Evolutionary conservation across 1,140 invertebrate genomes (phyloP).

Genomic region (Drosophila melanica): DNA sequence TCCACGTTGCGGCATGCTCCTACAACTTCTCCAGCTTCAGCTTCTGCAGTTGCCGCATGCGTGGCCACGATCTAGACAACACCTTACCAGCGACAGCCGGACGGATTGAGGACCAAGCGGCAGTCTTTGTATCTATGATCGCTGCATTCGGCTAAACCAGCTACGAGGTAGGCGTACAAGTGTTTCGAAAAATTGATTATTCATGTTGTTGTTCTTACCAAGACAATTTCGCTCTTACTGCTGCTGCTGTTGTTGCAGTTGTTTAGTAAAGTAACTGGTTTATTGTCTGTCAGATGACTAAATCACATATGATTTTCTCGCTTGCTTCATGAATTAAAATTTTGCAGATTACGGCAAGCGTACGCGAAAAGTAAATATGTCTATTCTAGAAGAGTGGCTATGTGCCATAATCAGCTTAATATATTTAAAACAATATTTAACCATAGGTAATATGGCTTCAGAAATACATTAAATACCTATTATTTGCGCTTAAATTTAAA

Average conservation of each 20-base stretch:
- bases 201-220: constrained; percentile 70
- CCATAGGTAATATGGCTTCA: no score
- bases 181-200: constrained; percentile 82
- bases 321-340: no score
- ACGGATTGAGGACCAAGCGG: constrained; percentile 26
- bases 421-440: no score
- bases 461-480: no score
- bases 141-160: constrained; percentile 9
- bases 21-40: constrained; percentile 15
- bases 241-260: constrained; percentile 18
- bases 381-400: not conserved
- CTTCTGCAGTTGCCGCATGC: constrained; percentile 61
- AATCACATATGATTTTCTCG: no score
- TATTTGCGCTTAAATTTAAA: no score
- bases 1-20: constrained; percentile 25
- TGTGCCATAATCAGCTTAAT: no score
- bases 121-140: constrained; percentile 68
- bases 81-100: constrained; percentile 30
- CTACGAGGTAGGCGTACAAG: constrained; percentile 50
- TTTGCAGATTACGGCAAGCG: no score
- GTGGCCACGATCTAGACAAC: constrained; percentile 77
- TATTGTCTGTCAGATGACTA: not conserved
- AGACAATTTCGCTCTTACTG: constrained; percentile 1
- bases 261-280: constrained; percentile 14
- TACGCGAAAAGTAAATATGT: not conserved